Evolutionary conservation across 1,140 invertebrate species (phyloP).

Genomic region (Drosophila kepulauana): DNA sequence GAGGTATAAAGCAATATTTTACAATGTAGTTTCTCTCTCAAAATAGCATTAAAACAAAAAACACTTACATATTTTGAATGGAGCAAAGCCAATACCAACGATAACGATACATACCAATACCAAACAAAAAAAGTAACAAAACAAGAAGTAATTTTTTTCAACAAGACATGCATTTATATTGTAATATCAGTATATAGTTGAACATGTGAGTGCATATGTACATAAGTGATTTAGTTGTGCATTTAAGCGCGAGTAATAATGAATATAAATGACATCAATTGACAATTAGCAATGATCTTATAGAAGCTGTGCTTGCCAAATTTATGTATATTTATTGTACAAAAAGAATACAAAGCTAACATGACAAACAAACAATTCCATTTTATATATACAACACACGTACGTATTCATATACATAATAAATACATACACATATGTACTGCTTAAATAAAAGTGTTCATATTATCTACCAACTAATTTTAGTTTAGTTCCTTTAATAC

Average conservation of each 20-base stretch:
- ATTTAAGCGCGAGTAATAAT: conserved; percentile 54
- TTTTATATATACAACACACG: conserved; percentile 59
- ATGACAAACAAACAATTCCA: conserved; percentile 74
- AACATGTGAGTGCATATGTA: conserved; percentile 15
- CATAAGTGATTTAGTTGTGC: conserved; percentile 66
- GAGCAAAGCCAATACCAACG: conserved; percentile 77
- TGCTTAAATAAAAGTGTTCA: conserved; percentile 73
- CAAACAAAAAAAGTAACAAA: conserved; percentile 71
- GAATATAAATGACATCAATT: conserved; percentile 18
- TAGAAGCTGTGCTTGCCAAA: conserved; percentile 84
- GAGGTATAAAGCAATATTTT: conserved; percentile 72
- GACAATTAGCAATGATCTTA: conserved; percentile 63
- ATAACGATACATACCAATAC: conserved; percentile 74
- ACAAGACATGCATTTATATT: conserved; percentile 47
- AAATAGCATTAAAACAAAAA: conserved; percentile 5
- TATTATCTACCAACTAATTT: conserved; percentile 39
- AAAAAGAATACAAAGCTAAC: conserved; percentile 56
- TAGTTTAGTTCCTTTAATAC: no score
- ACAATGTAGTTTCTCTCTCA: conserved; percentile 42
- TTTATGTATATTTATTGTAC: conserved; percentile 79
- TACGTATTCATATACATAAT: conserved; percentile 41
- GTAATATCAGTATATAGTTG: conserved; percentile 24
- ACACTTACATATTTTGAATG: conserved; percentile 50
- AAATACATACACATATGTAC: conserved; percentile 41
- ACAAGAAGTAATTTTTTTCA: conserved; percentile 57